Percentiles rank a stretch among this genome's conserved stretches.
These are phyloP conservation scores for Tragelaphus strepsiceros DNA, from an alignment of 2,113 vertebrate genomes.

Conservation along the genomic window DNA sequence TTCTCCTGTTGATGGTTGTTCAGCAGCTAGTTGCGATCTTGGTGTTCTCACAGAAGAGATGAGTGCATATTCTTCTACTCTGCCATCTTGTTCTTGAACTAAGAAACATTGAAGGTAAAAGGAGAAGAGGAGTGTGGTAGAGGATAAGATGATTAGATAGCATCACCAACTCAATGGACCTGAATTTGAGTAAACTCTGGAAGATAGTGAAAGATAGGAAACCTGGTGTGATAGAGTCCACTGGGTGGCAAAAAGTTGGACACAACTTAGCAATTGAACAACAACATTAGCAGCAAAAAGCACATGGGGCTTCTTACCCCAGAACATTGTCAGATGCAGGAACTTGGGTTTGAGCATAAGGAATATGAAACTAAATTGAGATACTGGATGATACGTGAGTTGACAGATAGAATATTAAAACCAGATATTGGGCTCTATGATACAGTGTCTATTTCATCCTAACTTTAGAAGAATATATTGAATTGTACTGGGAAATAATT, in stretches of 20 bases:
- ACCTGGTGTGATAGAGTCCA: background rate
- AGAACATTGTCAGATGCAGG: background rate
- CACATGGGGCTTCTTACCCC: accelerated
- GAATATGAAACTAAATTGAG: background rate
- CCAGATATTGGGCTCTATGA: background rate
- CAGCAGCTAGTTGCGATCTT: too few relatives aligned
- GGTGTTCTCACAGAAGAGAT: too few relatives aligned
- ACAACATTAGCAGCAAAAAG: background rate
- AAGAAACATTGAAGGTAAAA: too few relatives aligned
- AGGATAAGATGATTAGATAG: background rate
- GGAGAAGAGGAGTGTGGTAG: background rate
- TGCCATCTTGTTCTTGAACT: too few relatives aligned
- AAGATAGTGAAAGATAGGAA: background rate
- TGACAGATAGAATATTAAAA: background rate
- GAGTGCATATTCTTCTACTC: too few relatives aligned
- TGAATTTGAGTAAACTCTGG: background rate
- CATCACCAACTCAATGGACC: background rate
- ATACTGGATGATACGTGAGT: background rate
- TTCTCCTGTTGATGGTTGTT: too few relatives aligned
- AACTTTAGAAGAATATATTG: background rate
- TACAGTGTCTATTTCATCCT: background rate
- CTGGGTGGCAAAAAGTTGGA: background rate
- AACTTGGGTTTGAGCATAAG: background rate
- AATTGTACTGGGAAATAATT: background rate
- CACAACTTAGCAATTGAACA: background rate